These are phyloP conservation scores for Atrina japonica DNA, from an alignment of 2,888 invertebrate genomes.

Conservation along the genomic window DNA sequence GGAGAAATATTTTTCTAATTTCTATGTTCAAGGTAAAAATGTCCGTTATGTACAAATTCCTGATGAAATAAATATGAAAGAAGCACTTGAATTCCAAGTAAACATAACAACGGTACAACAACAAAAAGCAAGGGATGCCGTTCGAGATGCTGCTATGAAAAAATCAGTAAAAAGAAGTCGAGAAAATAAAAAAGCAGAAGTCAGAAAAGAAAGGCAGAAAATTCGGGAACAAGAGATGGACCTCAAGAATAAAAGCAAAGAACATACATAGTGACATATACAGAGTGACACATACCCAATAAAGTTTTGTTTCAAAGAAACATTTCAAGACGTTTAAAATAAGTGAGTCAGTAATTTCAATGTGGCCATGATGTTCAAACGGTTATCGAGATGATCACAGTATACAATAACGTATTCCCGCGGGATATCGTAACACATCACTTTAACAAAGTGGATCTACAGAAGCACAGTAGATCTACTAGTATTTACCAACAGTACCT, in stretches of 20 bases:
- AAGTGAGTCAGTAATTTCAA: no score
- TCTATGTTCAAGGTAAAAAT: constrained; percentile 72
- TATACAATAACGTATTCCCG: no score
- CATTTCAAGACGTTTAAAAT: no score
- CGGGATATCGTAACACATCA: no score
- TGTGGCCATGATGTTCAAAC: no score
- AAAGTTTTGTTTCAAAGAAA: no score
- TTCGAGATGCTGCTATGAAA: constrained; percentile 22
- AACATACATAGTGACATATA: neutral
- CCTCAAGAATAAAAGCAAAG: neutral
- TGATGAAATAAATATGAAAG: constrained; percentile 73
- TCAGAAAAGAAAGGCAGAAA: constrained; percentile 5
- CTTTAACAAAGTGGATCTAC: no score
- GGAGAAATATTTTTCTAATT: constrained; percentile 54
- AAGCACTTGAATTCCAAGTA: constrained; percentile 56
- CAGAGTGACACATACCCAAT: no score
- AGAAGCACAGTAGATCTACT: no score
- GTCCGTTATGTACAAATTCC: constrained; percentile 78
- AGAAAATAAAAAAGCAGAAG: constrained; percentile 15
- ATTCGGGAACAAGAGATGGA: neutral
- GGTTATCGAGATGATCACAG: no score
- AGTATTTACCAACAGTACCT: no score
- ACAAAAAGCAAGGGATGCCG: constrained; percentile 3
- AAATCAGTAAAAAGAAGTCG: constrained; percentile 29
- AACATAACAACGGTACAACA: constrained; percentile 8